Conservation (phyloP, 2,113 vertebrate genomes). For the Fulica atra region DNA sequence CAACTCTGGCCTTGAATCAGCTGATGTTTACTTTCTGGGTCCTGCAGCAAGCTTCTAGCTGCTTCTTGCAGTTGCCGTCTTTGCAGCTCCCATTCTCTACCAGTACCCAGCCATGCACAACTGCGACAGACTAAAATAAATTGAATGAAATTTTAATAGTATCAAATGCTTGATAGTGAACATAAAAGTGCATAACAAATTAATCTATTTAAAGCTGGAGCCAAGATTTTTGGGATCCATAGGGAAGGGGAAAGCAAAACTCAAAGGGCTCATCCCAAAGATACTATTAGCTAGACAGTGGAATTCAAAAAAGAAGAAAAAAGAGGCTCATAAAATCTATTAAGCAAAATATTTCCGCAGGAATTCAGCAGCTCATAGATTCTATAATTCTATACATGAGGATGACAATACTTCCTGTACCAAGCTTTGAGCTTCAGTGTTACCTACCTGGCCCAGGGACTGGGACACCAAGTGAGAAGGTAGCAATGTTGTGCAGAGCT, state of each 20-base stretch:
- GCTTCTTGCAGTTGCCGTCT: no score
- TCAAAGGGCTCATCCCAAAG: not conserved
- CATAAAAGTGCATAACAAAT: not conserved
- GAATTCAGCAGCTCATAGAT: no score
- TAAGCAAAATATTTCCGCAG: not conserved
- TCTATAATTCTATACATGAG: not conserved
- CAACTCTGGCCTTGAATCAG: no score
- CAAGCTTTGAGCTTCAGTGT: not conserved
- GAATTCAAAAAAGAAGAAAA: not conserved
- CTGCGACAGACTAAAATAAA: not conserved
- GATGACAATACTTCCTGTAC: rapidly evolving
- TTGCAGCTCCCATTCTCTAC: no score
- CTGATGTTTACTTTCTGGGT: no score
- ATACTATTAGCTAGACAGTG: not conserved
- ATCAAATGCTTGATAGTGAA: not conserved
- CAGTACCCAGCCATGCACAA: no score
- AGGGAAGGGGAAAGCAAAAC: not conserved
- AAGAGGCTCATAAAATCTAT: not conserved
- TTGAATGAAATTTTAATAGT: not conserved
- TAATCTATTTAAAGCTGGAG: not conserved
- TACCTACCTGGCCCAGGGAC: not conserved
- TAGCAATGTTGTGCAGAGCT: not conserved
- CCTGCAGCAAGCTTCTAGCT: no score
- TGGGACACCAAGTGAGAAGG: not conserved
- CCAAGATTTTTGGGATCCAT: not conserved